Evolutionary conservation across 2,888 invertebrate species (phyloP).

Genomic region (Diplolepis rosae): DNA sequence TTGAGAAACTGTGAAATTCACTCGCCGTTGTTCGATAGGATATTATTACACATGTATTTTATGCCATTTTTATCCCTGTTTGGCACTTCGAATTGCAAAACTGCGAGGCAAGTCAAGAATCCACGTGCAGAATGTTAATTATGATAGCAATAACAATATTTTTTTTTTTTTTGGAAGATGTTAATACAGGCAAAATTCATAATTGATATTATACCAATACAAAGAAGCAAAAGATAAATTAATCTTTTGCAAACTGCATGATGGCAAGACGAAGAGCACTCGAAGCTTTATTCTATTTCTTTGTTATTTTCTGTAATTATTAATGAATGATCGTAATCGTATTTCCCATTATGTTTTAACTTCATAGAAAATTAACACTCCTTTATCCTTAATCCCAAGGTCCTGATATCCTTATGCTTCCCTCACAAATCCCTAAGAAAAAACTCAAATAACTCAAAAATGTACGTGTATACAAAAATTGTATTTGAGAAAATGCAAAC

Average conservation of each 20-base stretch:
- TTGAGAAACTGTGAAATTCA: constrained; percentile 4
- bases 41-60: constrained; percentile 27
- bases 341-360: constrained; percentile 70
- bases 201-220: constrained; percentile 37
- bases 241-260: constrained; percentile 46
- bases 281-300: constrained; percentile 65
- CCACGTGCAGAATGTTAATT: constrained; percentile 40
- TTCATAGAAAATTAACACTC: constrained; percentile 61
- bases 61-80: constrained; percentile 41
- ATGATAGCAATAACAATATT: constrained; percentile 30
- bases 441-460: constrained; percentile 45
- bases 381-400: constrained; percentile 15
- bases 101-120: constrained; percentile 34
- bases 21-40: constrained; percentile 5
- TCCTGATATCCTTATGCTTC: constrained; percentile 26
- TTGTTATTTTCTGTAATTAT: constrained; percentile 68
- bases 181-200: constrained; percentile 28
- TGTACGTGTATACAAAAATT: constrained; percentile 58
- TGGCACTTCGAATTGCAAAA: constrained; percentile 38
- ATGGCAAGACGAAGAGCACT: constrained; percentile 50
- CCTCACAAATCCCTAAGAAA: constrained; percentile 41
- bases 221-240: constrained; percentile 19
- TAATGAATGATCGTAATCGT: constrained; percentile 68
- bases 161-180: not conserved
- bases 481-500: constrained; percentile 53